Conservation (phyloP, 2,888 invertebrate species). For the Andrena bucephala region DNA sequence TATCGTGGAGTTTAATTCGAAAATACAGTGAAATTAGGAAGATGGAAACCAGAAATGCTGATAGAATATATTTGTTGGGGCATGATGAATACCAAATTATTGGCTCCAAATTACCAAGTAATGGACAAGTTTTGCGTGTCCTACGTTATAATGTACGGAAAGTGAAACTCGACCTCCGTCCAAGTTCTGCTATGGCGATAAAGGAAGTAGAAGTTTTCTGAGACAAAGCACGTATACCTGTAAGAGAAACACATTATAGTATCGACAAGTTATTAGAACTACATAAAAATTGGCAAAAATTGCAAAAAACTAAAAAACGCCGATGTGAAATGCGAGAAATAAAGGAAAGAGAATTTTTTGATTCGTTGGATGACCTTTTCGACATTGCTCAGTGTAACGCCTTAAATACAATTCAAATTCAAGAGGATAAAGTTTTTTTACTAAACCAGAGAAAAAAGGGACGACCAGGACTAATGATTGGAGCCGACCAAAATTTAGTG, state of each 20-base stretch:
- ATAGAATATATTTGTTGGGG: too few species aligned
- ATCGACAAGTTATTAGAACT: constrained; percentile 8
- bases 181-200: too few species aligned
- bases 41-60: too few species aligned
- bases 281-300: not conserved
- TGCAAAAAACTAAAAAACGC: not conserved
- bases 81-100: too few species aligned
- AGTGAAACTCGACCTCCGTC: too few species aligned
- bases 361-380: not conserved
- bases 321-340: not conserved
- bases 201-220: constrained; percentile 9
- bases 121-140: constrained; percentile 16
- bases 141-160: constrained; percentile 9
- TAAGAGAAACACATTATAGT: not conserved
- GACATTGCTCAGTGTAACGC: not conserved
- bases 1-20: too few species aligned
- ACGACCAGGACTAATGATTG: too few species aligned
- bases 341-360: constrained; percentile 5
- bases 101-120: too few species aligned
- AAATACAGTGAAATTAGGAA: too few species aligned
- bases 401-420: not conserved
- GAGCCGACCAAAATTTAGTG: too few species aligned
- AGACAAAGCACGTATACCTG: not conserved
- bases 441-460: too few species aligned
- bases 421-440: too few species aligned